Base-by-base conservation (phyloP, 2,113 vertebrate species). In the Pseudopipra pipra region DNA sequence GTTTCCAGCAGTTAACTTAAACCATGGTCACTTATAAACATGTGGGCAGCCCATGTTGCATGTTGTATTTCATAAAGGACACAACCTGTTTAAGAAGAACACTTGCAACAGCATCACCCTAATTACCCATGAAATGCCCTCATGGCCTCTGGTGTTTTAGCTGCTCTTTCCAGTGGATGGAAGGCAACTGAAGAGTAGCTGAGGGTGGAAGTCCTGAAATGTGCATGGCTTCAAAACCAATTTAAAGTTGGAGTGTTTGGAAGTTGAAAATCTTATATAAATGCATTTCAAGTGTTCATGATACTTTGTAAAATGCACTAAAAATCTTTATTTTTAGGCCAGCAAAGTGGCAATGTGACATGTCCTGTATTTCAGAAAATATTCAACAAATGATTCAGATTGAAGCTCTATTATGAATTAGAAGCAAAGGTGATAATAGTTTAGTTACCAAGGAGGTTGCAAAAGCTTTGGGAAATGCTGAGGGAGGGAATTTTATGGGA, bases 91-190 rank as follows among this genome's bases (percentile, higher is more conserved):
- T 21, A 23, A 71, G 63, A 24, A 51, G 22, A 62, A 39, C 7
- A 22, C 43, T 83, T 72, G 43, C 0, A 3, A 11, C 3, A 8
- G 8, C 44, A 47, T 76, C 41, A 37, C 17, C 9, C 0, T 1
- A 24, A 5, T 17, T 14, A 22, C 27, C n/a, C 33, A 31, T 66
- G 27, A 22, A 47, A 24, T 58, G 54, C 15, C 28, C 8, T 37
- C 21, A 3, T 56, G 63, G 49, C 31, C 14, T 55, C 14, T 47
- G 59, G 19, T 41, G 30, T 51, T 74, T 71, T 68, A 63, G n/a
- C 14, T 76, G 10, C 13, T 35, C 39, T n/a, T 88, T 46, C 46
- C 8, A 7, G 23, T 51, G 51, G 31, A 59, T 73, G n/a, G 75
- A 82, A 68, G 49, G 24, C 39, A 39, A 14, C 47, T 76, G 35